Evolutionary conservation across 2,113 vertebrate genomes (phyloP).

Genomic region (Tenrec ecaudatus): DNA sequence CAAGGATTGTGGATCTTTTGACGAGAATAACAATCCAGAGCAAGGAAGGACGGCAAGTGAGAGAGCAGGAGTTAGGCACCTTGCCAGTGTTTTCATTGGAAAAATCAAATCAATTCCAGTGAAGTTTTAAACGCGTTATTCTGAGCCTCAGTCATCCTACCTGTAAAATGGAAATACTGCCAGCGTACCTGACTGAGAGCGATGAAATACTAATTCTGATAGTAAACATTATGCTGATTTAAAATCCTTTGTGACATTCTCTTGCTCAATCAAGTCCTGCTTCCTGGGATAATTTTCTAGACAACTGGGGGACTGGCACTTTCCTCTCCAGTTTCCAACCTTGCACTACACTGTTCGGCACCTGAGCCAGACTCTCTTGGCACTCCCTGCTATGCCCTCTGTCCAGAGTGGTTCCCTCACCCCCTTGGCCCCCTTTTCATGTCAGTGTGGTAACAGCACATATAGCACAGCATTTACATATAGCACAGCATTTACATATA

Average conservation of each 20-base stretch:
- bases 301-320: too few species aligned
- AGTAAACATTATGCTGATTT: background rate
- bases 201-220: background rate
- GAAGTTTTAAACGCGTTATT: background rate
- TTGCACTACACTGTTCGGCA: background rate
- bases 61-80: background rate
- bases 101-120: background rate
- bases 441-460: background rate
- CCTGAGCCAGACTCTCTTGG: background rate
- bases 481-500: background rate
- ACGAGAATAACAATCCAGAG: background rate
- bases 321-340: background rate
- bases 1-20: background rate
- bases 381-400: background rate
- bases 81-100: background rate
- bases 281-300: background rate
- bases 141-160: slow-evolving; percentile 11
- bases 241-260: background rate
- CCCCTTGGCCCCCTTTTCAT: background rate
- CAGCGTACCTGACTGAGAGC: background rate
- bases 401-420: background rate
- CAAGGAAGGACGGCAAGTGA: slow-evolving; percentile 2
- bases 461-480: background rate
- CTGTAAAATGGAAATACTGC: slow-evolving; percentile 1
- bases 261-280: background rate